Percentiles rank a stretch among this genome's conserved stretches.
Conservation (phyloP, 2,113 vertebrate genomes). For the Psophia crepitans region DNA sequence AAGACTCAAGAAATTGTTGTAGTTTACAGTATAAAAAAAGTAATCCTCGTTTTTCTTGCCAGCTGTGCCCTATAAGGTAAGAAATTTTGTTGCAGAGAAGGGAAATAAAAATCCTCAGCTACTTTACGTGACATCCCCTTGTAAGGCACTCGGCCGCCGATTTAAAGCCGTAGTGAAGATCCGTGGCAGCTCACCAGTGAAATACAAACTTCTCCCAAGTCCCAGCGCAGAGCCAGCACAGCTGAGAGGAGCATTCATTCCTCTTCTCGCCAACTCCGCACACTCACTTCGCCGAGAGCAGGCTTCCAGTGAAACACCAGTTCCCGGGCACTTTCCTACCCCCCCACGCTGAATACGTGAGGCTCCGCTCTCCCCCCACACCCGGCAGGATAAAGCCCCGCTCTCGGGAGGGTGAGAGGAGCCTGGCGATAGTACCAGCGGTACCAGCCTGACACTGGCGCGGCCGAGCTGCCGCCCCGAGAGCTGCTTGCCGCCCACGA, state of each 20-base stretch:
- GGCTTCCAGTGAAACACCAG: background rate
- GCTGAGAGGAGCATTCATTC: background rate
- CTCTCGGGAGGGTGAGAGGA: background rate
- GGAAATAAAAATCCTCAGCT: background rate
- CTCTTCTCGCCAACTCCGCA: background rate
- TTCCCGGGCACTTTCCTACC: background rate
- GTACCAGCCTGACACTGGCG: background rate
- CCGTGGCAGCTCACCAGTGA: background rate
- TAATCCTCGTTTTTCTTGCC: background rate
- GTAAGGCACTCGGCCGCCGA: background rate
- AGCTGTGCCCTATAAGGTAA: background rate
- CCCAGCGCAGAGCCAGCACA: background rate
- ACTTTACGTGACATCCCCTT: background rate
- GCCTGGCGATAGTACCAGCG: background rate
- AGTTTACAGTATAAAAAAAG: background rate
- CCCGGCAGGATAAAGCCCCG: background rate
- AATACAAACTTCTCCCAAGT: conserved; percentile 15
- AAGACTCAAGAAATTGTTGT: background rate
- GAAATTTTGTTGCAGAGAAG: background rate
- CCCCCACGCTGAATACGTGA: background rate
- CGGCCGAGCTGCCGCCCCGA: background rate
- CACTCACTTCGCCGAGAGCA: background rate
- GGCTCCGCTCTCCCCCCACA: background rate
- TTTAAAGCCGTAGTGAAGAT: background rate
- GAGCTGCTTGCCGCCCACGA: background rate